Evolutionary conservation across 2,888 invertebrate species (phyloP), one percentile per base, ranked within the genome.

Genomic region (Rotaria sp.): DNA sequence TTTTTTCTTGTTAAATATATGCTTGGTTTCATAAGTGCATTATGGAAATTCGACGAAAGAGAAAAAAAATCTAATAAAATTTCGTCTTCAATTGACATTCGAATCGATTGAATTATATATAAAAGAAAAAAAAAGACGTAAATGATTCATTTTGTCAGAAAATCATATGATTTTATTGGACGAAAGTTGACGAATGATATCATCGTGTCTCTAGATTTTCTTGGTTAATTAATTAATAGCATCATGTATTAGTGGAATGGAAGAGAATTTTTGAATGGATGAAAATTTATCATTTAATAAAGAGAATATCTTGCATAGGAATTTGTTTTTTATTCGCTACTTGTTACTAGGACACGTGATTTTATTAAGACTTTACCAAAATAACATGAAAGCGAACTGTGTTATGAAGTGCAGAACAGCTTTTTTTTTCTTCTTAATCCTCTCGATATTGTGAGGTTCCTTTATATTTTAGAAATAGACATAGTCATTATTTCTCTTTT

Each of bases 341-440:
- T 67, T 18, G 67, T 67, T 67, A 67, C 67, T 67, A 67, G 35
- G 67, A 67, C 67, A 67, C 35, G 35, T 67, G 35, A 67, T 67
- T 38, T 21, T 21, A 5, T 21, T 7, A 21, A 30, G 18, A 35
- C 21, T 67, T 18, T 67, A 38, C 35, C 35, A 67, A 67, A n/a
- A 67, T 67, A 67, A 67, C 67, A 35, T 2, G 35, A 18, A 35
- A 21, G 4, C 35, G 35, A 18, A 38, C 15, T 35, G 11, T 18
- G 35, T 5, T 35, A 18, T 8, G 5, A 38, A 3, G 67, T 30
- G 38, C 38, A 67, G 35, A 67, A 21, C 35, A 67, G 30, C 1
- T 18, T 13, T 67, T 55, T 55, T 2, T 67, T 67, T 35, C 7
- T 67, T 67, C 18, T 35, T 35, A 67, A 67, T 35, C 30, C 21